These are phyloP conservation scores for Cyanistes caeruleus DNA, from an alignment of 2,113 vertebrate genomes.

Conservation along the genomic window DNA sequence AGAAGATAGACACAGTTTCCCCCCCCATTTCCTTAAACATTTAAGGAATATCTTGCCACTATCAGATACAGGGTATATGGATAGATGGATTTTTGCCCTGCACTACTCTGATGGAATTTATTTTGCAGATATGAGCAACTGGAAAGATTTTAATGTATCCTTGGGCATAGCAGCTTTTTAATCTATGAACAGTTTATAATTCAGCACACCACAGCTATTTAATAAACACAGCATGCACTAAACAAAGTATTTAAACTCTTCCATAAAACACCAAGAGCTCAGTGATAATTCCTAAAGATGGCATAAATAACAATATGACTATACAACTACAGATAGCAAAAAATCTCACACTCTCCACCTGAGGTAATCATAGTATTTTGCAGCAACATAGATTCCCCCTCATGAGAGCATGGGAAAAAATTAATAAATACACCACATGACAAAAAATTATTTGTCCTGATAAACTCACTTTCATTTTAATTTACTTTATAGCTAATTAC, in stretches of 20 bases:
- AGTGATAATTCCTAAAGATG: background rate
- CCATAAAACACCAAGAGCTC: background rate
- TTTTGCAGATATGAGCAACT: background rate
- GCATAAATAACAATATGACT: background rate
- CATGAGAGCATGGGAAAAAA: background rate
- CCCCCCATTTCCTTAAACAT: background rate
- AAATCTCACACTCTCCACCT: background rate
- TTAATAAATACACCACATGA: background rate
- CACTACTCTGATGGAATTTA: background rate
- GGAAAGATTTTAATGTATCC: background rate
- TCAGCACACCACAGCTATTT: background rate
- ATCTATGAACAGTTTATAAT: background rate
- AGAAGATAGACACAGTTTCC: background rate
- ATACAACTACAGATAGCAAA: background rate
- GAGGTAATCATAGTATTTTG: background rate
- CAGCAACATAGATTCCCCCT: background rate
- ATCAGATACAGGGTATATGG: background rate
- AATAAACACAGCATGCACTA: background rate
- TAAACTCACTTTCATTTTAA: background rate
- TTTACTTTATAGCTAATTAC: background rate
- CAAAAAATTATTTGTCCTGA: background rate
- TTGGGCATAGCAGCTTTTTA: background rate
- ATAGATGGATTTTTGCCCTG: background rate
- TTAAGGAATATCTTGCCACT: background rate
- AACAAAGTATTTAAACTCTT: constrained; percentile 22